Percentiles rank a stretch among this genome's conserved stretches.
phyloP scores from a whole-genome alignment of 1,140 invertebrate species.

The Tachypleus tridentatus region DNA sequence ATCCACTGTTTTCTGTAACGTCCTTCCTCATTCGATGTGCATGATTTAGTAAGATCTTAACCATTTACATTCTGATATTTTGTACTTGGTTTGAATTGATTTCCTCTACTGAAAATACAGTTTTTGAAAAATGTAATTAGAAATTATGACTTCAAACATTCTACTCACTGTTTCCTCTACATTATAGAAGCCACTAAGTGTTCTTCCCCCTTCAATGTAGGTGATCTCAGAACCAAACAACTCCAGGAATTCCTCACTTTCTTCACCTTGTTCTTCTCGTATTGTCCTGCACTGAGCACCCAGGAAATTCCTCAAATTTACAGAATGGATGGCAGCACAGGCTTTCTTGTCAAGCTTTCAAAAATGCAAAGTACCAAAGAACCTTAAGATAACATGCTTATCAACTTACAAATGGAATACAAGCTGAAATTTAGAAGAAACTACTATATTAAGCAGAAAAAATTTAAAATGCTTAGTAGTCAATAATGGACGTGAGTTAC shows the following conservation, averaged over 20 bases:
- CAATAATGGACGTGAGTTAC: no score
- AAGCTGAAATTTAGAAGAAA: no score
- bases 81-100: no score
- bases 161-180: conserved; percentile 72
- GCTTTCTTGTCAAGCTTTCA: conserved; percentile 86
- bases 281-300: conserved; percentile 94
- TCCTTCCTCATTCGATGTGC: no score
- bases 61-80: no score
- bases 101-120: no score
- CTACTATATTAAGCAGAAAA: no score
- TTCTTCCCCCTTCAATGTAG: conserved; percentile 93
- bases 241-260: conserved; percentile 87
- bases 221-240: conserved; percentile 86
- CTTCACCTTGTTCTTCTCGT: conserved; percentile 91
- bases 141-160: background rate
- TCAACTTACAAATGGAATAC: no score
- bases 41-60: no score
- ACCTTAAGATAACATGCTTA: background rate
- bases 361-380: conserved; percentile 10
- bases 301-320: conserved; percentile 90
- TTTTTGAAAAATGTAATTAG: no score
- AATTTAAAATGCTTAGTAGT: no score
- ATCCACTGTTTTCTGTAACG: no score
- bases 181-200: conserved; percentile 92
- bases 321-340: conserved; percentile 97